Evolutionary conservation across 92 coral and sea anemone genomes (phyloP).

Genomic region (Siderastrea siderea): DNA sequence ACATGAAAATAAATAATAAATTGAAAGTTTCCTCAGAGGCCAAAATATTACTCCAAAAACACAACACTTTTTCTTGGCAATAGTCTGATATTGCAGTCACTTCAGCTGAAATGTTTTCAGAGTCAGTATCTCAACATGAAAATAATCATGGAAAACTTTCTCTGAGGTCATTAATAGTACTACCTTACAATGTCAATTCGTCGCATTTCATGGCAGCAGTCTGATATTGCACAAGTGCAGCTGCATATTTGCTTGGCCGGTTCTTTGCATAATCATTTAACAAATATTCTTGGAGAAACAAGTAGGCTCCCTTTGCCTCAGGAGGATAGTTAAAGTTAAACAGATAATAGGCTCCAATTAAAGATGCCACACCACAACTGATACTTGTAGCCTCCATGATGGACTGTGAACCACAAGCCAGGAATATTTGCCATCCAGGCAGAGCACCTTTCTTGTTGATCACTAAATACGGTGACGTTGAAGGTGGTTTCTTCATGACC

Average conservation of each 20-base stretch:
- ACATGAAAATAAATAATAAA: too few relatives aligned
- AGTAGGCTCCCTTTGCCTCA: slow-evolving; percentile 20
- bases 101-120: too few relatives aligned
- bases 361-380: slow-evolving; percentile 24
- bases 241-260: slow-evolving; percentile 31
- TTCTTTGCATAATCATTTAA: slow-evolving; percentile 21
- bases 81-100: too few relatives aligned
- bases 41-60: too few relatives aligned
- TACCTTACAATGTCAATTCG: neutral
- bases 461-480: slow-evolving; percentile 24
- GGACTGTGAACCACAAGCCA: slow-evolving; percentile 24
- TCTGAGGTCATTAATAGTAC: neutral
- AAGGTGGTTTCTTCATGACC: slow-evolving; percentile 32
- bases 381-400: slow-evolving; percentile 14
- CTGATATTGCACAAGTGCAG: slow-evolving; percentile 36
- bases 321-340: slow-evolving; percentile 20
- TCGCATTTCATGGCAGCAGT: slow-evolving; percentile 30
- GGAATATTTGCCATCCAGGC: slow-evolving; percentile 34
- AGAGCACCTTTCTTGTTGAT: slow-evolving; percentile 1
- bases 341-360: slow-evolving; percentile 26
- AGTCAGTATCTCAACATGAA: slow-evolving; percentile 16
- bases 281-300: slow-evolving; percentile 34
- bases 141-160: neutral
- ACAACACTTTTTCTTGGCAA: too few relatives aligned
- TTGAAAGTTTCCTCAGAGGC: too few relatives aligned